Percentiles rank a stretch among this genome's conserved stretches.
phyloP scores from a whole-genome alignment of 1,140 invertebrate genomes.

The Eupeodes corollae region DNA sequence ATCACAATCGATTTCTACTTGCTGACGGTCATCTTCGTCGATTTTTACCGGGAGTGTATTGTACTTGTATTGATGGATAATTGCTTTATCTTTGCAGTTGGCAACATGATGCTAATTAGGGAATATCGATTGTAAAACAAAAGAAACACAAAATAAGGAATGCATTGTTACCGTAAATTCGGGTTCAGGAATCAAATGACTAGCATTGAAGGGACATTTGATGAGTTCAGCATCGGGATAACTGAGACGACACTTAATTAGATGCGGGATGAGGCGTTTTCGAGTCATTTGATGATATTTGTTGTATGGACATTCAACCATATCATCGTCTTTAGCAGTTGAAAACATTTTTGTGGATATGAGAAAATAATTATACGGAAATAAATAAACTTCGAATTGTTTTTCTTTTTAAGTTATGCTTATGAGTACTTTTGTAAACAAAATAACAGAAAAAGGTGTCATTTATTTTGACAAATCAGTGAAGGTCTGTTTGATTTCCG shows the following conservation, averaged over 20 bases:
- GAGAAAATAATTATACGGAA: too few species aligned
- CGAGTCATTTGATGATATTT: constrained; percentile 21
- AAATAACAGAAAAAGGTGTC: too few species aligned
- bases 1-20: constrained; percentile 13
- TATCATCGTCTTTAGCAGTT: constrained; percentile 4
- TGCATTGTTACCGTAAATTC: constrained; percentile 17
- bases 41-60: constrained; percentile 8
- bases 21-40: constrained; percentile 16
- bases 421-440: too few species aligned
- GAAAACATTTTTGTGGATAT: not conserved
- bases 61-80: constrained; percentile 20
- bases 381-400: too few species aligned
- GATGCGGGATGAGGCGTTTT: constrained; percentile 21
- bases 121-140: not conserved
- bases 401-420: too few species aligned
- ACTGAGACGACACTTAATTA: constrained; percentile 17
- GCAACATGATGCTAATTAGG: not conserved
- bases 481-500: too few species aligned
- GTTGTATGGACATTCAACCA: constrained; percentile 24
- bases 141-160: too few species aligned
- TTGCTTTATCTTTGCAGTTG: constrained; percentile 19
- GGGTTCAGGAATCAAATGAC: constrained; percentile 17
- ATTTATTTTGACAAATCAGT: too few species aligned
- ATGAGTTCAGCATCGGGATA: constrained; percentile 21
- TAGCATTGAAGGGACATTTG: constrained; percentile 23